Evolutionary conservation across 2,113 vertebrate genomes (phyloP).

Genomic region (Corythaixoides concolor): DNA sequence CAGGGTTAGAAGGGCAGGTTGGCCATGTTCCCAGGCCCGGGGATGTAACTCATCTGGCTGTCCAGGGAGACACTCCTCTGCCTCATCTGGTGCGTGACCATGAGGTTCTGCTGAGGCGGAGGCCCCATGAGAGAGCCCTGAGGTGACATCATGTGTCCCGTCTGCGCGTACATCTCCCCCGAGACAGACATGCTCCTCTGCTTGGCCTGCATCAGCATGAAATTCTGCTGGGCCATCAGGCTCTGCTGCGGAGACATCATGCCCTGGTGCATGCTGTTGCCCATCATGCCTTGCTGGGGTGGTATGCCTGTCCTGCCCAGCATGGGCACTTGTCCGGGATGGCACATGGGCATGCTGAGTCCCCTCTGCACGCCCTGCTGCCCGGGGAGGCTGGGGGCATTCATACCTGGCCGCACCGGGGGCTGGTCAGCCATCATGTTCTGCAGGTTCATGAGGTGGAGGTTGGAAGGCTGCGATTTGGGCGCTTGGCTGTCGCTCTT

Average conservation of each 20-base stretch:
- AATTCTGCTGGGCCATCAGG: constrained; percentile 92
- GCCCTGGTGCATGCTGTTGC: constrained; percentile 85
- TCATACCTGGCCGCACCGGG: constrained; percentile 79
- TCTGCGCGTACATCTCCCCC: constrained; percentile 89
- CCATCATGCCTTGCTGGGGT: constrained; percentile 86
- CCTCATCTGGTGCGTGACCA: constrained; percentile 90
- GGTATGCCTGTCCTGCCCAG: constrained; percentile 93
- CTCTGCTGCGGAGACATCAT: constrained; percentile 90
- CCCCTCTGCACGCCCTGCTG: constrained; percentile 79
- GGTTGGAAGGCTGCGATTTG: constrained; percentile 87
- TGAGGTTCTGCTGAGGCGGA: constrained; percentile 89
- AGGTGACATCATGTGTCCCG: constrained; percentile 88
- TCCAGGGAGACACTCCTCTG: constrained; percentile 94
- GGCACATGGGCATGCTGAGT: constrained; percentile 84
- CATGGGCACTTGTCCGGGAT: constrained; percentile 88
- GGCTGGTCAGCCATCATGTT: constrained; percentile 98
- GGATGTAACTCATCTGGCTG: constrained; percentile 89
- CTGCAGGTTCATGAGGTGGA: constrained; percentile 95
- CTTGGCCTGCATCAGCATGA: constrained; percentile 97
- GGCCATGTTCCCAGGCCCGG: constrained; percentile 85
- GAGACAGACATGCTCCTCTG: constrained; percentile 87
- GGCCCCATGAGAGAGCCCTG: constrained; percentile 91
- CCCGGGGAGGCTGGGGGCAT: constrained; percentile 76
- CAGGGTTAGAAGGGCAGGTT: constrained; percentile 87
- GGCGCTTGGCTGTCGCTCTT: constrained; percentile 82